phyloP scores from a whole-genome alignment of 2,888 invertebrate species.

The Acronicta psi region DNA sequence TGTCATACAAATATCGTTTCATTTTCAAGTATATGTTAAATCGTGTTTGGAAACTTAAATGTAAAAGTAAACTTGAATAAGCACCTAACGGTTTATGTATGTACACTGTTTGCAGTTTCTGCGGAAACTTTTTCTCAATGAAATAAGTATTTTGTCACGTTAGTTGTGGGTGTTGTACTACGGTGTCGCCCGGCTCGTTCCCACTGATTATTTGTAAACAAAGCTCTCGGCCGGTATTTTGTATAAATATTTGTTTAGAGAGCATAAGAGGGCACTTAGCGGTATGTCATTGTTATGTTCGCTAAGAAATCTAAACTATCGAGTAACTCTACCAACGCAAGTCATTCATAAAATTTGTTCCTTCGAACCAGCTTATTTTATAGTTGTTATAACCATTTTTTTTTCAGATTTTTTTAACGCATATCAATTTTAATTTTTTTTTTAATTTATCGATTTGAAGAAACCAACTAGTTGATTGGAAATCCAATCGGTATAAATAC shows the following conservation, averaged over 20 bases:
- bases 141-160: slow-evolving; percentile 53
- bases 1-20: slow-evolving; percentile 17
- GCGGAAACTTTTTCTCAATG: slow-evolving; percentile 43
- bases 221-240: slow-evolving; percentile 67
- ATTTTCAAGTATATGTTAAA: slow-evolving; percentile 40
- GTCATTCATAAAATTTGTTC: slow-evolving; percentile 27
- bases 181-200: slow-evolving; percentile 61
- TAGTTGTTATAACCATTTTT: slow-evolving; percentile 4
- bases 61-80: slow-evolving; percentile 32
- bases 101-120: slow-evolving; percentile 47
- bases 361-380: slow-evolving; percentile 13
- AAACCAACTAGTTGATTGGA: slow-evolving; percentile 32
- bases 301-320: slow-evolving; percentile 58
- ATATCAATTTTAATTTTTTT: slow-evolving; percentile 11
- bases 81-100: slow-evolving; percentile 41
- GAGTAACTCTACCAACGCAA: slow-evolving; percentile 22
- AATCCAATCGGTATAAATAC: slow-evolving; percentile 43
- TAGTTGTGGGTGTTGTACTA: slow-evolving; percentile 37
- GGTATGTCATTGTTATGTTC: slow-evolving; percentile 75
- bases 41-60: slow-evolving; percentile 28
- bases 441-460: slow-evolving; percentile 12
- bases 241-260: slow-evolving; percentile 78
- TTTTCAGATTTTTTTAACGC: slow-evolving; percentile 9
- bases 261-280: slow-evolving; percentile 82
- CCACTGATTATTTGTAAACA: slow-evolving; percentile 80